Conservation (phyloP, 1,140 invertebrate genomes). For the Delia radicum region DNA sequence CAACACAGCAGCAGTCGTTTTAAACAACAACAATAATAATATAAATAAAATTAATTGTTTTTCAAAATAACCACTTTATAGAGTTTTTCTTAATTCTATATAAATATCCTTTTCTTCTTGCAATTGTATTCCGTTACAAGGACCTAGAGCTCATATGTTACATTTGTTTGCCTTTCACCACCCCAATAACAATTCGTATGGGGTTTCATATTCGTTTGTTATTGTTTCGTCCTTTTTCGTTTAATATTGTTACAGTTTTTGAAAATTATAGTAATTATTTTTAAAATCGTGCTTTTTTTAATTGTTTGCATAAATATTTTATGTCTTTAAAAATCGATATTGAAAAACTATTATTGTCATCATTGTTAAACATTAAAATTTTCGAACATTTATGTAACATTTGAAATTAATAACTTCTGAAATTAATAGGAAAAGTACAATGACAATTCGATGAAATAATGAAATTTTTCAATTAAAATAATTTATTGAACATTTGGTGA, state of each 20-base stretch:
- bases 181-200: not conserved
- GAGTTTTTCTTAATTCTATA: not conserved
- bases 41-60: conserved; percentile 5
- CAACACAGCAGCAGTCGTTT: not conserved
- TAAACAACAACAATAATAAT: not conserved
- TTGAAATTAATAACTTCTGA: too few species aligned
- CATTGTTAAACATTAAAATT: too few species aligned
- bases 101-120: not conserved
- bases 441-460: too few species aligned
- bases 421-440: too few species aligned
- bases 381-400: too few species aligned
- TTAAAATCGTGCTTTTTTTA: not conserved
- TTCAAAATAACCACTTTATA: not conserved
- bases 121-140: too few species aligned
- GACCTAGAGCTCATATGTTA: not conserved
- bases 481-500: too few species aligned
- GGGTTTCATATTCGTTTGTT: not conserved
- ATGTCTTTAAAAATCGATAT: too few species aligned
- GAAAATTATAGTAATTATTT: not conserved
- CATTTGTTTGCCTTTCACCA: not conserved
- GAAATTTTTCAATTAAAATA: too few species aligned
- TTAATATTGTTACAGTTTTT: not conserved
- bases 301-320: too few species aligned
- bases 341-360: too few species aligned
- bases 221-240: not conserved